These are phyloP conservation scores for Saccopteryx leptura DNA, from an alignment of 2,113 vertebrate species.

Conservation along the genomic window DNA sequence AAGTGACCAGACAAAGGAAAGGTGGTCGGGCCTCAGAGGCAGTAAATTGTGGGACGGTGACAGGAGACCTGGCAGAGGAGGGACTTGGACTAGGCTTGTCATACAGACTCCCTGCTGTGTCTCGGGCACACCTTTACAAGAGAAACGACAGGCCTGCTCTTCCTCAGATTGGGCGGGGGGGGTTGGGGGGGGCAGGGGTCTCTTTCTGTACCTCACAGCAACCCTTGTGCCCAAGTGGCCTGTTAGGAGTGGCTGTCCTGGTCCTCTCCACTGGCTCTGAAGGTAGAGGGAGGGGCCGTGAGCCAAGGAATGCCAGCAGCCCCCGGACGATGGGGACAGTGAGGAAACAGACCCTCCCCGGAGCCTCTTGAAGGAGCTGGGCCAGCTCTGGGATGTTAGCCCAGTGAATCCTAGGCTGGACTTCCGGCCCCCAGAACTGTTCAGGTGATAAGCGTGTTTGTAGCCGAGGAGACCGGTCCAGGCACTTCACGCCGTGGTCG, in stretches of 20 bases:
- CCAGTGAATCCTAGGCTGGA: no score
- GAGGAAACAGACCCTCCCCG: fast-evolving
- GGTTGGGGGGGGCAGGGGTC: neutral
- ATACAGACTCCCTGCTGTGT: neutral
- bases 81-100: neutral
- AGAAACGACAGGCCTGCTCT: neutral
- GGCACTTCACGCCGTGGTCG: fast-evolving
- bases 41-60: neutral
- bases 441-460: neutral
- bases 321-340: neutral
- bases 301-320: neutral
- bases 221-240: neutral
- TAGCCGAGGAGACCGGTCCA: neutral
- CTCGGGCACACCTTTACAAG: neutral
- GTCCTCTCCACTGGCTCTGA: no score
- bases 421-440: neutral
- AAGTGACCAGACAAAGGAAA: neutral
- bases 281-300: neutral
- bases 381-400: neutral
- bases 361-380: neutral
- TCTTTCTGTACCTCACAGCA: neutral
- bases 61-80: neutral
- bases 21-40: neutral
- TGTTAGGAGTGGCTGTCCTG: neutral
- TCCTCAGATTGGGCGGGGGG: neutral